Percentiles rank a stretch among this genome's conserved stretches.
phyloP scores from a whole-genome alignment of 2,888 invertebrate genomes.

The Chloromyia formosa region DNA sequence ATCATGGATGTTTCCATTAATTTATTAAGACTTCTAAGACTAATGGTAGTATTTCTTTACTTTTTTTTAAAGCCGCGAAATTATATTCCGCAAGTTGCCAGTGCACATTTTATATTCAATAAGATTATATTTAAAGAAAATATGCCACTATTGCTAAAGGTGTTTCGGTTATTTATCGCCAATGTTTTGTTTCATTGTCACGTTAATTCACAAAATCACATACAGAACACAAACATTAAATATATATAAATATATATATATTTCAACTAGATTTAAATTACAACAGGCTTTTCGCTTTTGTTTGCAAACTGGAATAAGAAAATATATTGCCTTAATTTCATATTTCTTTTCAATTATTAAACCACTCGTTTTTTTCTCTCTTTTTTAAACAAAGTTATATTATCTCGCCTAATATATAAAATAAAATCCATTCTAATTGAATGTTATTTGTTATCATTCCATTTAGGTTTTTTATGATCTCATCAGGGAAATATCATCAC shows the following conservation, averaged over 20 bases:
- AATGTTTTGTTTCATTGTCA: constrained; percentile 25
- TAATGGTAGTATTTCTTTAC: too few species aligned
- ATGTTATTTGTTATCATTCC: constrained; percentile 8
- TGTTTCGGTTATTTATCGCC: constrained; percentile 26
- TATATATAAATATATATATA: constrained; percentile 1
- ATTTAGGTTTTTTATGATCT: constrained; percentile 65
- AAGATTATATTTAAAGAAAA: too few species aligned
- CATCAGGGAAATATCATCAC: constrained; percentile 65
- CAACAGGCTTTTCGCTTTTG: constrained; percentile 45
- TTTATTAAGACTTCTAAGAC: too few species aligned
- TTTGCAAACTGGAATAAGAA: constrained; percentile 36
- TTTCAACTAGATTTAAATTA: constrained; percentile 12
- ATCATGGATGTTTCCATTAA: too few species aligned
- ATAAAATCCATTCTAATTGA: too few species aligned
- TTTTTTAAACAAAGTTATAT: background rate
- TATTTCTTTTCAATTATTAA: constrained; percentile 8
- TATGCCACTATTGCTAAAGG: constrained; percentile 4
- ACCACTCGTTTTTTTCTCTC: background rate
- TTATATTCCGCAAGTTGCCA: too few species aligned
- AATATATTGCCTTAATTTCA: constrained; percentile 37
- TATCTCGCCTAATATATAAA: too few species aligned
- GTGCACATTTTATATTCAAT: constrained; percentile 20
- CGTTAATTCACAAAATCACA: constrained; percentile 15
- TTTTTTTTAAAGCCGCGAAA: too few species aligned
- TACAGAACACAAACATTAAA: constrained; percentile 29